Base-by-base conservation (phyloP, 1,140 invertebrate species). In the Drosophila gunungcola region DNA sequence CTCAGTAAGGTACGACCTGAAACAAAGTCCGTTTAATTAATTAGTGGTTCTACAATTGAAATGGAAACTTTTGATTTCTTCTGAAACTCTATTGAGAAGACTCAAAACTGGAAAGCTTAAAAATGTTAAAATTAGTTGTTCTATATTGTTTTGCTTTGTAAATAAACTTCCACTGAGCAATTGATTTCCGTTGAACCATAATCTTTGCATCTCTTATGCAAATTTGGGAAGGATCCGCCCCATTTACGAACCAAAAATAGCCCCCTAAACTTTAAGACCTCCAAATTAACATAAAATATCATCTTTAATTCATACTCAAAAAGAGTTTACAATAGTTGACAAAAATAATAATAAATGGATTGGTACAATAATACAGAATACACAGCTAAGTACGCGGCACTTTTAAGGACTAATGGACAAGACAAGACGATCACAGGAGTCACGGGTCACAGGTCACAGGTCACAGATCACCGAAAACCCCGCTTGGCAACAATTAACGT, bases 351-450 rank as follows among this genome's bases (percentile, higher is more conserved):
- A 48, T 54, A 21, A 10, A 52, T 54, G 54, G 41, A 53, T 58
- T 43, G 62, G 46, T 73, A 79, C 45, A 65, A 63, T 69, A 73
- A 73, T 65, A 80, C 57, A 54, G 10, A 45, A 45, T 54, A 51
- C 48, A 80, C 43, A 76, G 79, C 83, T 86, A 86, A 86, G 83
- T 86, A 86, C 83, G 75, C 67, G 83, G 83, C 83, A 88, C 46
- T 57, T 79, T 53, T 80, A 80, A 60, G 29, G 45, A 46, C 84
- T 86, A 84, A 83, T 86, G 84, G 83, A 86, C 83, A 86, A 86
- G 83, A 86, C 78, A 41, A 62, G 68, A 60, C 65, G 49, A 86
- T 86, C 83, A 83, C 83, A 83, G 60, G 54, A 45, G 41, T 54
- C 38, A 60, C 27, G 42, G 43, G 42, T 43, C 45, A 29, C 2